Evolutionary conservation across 2,888 invertebrate genomes (phyloP).

Genomic region (Hydrotaea diabolus): DNA sequence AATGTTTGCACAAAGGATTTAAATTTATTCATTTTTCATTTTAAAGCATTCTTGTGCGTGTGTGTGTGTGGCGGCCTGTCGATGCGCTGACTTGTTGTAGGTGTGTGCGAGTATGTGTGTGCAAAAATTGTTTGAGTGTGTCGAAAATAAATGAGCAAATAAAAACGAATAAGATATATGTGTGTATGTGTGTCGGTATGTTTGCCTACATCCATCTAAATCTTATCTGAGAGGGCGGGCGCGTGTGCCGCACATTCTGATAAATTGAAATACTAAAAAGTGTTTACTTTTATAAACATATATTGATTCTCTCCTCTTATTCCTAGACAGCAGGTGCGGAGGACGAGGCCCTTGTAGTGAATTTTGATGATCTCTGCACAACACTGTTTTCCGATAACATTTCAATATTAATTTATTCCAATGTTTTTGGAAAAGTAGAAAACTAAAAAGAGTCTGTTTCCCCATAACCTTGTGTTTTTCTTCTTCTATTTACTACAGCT

Average conservation of each 20-base stretch:
- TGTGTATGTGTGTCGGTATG: conserved; percentile 7
- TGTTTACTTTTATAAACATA: conserved; percentile 16
- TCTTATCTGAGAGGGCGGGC: neutral
- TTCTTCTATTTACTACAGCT: neutral
- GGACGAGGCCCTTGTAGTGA: neutral
- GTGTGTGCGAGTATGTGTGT: neutral
- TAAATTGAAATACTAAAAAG: conserved; percentile 22
- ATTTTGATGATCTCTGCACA: neutral
- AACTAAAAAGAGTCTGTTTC: neutral
- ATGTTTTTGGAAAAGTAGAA: too few relatives aligned
- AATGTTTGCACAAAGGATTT: conserved; percentile 49
- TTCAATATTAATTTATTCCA: neutral
- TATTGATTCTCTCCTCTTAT: conserved; percentile 4
- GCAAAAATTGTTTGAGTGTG: neutral
- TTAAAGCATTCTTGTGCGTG: neutral
- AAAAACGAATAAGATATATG: conserved; percentile 7
- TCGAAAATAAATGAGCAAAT: conserved; percentile 43
- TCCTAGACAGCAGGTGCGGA: neutral
- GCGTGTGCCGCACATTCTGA: conserved; percentile 10
- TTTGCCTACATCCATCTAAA: neutral
- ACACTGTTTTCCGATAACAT: neutral
- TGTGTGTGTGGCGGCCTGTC: neutral
- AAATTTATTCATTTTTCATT: conserved; percentile 38
- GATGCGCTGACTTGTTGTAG: neutral
- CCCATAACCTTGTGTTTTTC: neutral